These are phyloP conservation scores for Emydura subglobosa DNA, from an alignment of 2,113 vertebrate genomes.

Conservation along the genomic window DNA sequence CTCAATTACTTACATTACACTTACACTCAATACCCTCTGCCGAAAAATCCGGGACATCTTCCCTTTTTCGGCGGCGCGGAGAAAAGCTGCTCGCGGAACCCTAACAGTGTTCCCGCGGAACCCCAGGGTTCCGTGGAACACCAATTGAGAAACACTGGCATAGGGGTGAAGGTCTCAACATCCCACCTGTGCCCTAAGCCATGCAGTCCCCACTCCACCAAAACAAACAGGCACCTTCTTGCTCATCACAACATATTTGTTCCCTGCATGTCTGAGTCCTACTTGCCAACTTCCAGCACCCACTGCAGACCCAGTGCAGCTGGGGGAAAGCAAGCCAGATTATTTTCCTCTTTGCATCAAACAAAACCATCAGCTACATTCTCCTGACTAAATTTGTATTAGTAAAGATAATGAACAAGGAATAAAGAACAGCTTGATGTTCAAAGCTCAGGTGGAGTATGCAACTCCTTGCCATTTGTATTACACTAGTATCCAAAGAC, in stretches of 20 bases:
- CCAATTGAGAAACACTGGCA: not conserved
- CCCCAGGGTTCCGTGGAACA: too few relatives aligned
- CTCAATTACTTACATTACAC: too few relatives aligned
- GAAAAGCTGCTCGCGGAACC: too few relatives aligned
- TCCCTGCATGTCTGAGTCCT: slow-evolving; percentile 12
- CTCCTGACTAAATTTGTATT: not conserved
- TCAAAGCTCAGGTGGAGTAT: not conserved
- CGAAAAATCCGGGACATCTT: too few relatives aligned
- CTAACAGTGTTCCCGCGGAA: too few relatives aligned
- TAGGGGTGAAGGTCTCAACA: not conserved
- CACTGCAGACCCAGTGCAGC: not conserved
- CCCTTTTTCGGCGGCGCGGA: too few relatives aligned
- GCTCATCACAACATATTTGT: not conserved
- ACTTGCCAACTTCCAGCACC: not conserved
- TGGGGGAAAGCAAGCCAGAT: not conserved
- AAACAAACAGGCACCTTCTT: not conserved
- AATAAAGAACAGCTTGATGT: not conserved
- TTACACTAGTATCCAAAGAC: not conserved
- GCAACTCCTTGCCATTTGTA: not conserved
- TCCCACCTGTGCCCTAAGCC: not conserved
- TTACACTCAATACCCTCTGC: too few relatives aligned
- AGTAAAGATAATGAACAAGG: not conserved
- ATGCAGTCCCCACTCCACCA: not conserved
- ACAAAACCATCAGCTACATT: slow-evolving; percentile 1
- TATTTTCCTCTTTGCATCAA: not conserved